Percentiles rank a stretch among this genome's conserved stretches.
These are phyloP conservation scores for Synanthedon formicaeformis DNA, from an alignment of 2,888 invertebrate genomes.

Conservation along the genomic window DNA sequence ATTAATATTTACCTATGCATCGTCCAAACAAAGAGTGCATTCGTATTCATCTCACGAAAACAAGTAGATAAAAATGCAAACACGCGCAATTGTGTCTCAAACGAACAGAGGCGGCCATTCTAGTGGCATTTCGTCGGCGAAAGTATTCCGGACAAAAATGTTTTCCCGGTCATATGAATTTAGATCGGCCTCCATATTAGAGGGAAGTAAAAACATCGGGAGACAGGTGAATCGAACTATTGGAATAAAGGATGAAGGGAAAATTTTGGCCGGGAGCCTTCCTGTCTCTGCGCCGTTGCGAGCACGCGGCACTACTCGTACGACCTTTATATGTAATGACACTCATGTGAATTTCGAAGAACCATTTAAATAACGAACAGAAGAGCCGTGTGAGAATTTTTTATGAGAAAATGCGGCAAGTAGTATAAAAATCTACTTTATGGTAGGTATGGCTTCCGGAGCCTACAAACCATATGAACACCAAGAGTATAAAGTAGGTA, in stretches of 20 bases:
- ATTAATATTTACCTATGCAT: constrained; percentile 55
- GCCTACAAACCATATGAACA: too few species aligned
- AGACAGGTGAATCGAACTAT: constrained; percentile 21
- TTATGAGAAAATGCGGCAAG: too few species aligned
- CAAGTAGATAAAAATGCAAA: constrained; percentile 68
- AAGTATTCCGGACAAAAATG: constrained; percentile 56
- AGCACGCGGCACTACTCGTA: constrained; percentile 20
- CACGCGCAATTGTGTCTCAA: constrained; percentile 63
- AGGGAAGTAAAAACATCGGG: constrained; percentile 34
- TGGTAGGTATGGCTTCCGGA: too few species aligned
- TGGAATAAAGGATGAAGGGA: constrained; percentile 41
- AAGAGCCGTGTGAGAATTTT: background rate
- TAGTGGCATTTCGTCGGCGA: constrained; percentile 24
- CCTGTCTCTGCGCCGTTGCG: constrained; percentile 18
- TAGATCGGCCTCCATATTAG: constrained; percentile 56
- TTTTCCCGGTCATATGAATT: constrained; percentile 63
- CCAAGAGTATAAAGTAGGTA: too few species aligned
- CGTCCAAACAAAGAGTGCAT: constrained; percentile 55
- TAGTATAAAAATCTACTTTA: too few species aligned
- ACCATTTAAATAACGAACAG: constrained; percentile 15
- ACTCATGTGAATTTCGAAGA: constrained; percentile 25
- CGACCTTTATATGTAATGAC: constrained; percentile 18
- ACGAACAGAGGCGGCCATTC: constrained; percentile 40
- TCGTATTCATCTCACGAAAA: constrained; percentile 65
- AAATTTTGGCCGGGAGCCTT: constrained; percentile 15